A percentile compares a stretch with the other conserved stretches of the same genome.
These are phyloP conservation scores for Sarcophaga carnaria DNA, from an alignment of 2,888 invertebrate species.

Conservation along the genomic window DNA sequence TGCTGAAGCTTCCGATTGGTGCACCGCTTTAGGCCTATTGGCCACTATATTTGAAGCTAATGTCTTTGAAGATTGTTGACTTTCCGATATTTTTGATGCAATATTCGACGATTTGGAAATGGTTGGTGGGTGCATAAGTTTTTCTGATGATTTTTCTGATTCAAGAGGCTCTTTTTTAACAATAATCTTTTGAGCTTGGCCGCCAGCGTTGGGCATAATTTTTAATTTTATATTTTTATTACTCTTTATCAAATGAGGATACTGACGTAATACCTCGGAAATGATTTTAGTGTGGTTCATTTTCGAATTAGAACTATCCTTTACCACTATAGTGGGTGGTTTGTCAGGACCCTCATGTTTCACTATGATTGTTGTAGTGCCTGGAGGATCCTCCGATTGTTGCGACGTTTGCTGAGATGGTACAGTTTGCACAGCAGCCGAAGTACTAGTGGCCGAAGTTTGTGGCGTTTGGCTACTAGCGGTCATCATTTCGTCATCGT, in stretches of 20 bases:
- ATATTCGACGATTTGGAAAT: not conserved
- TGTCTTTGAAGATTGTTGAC: slow-evolving; percentile 32
- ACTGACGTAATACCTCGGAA: slow-evolving; percentile 92
- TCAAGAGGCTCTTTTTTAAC: slow-evolving; percentile 75
- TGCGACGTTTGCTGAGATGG: slow-evolving; percentile 56
- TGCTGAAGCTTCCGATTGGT: slow-evolving; percentile 14
- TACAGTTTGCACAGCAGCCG: slow-evolving; percentile 57
- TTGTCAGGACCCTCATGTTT: slow-evolving; percentile 80
- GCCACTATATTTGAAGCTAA: slow-evolving; percentile 29
- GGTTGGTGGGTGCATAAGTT: slow-evolving; percentile 61
- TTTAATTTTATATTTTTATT: slow-evolving; percentile 94
- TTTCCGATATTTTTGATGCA: slow-evolving; percentile 12
- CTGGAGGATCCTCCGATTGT: slow-evolving; percentile 69
- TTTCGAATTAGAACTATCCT: slow-evolving; percentile 79
- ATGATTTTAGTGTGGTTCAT: slow-evolving; percentile 93
- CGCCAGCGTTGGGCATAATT: slow-evolving; percentile 85
- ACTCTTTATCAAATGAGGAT: slow-evolving; percentile 92
- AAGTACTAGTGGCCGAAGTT: slow-evolving; percentile 47
- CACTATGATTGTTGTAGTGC: slow-evolving; percentile 76
- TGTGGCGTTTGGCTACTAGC: slow-evolving; percentile 70
- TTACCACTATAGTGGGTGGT: slow-evolving; percentile 80
- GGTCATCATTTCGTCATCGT: slow-evolving; percentile 75
- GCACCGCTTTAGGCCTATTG: slow-evolving; percentile 42
- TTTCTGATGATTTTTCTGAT: slow-evolving; percentile 48
- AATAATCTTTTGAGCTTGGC: slow-evolving; percentile 74